Evolutionary conservation across 2,113 vertebrate genomes (phyloP).

Genomic region (Galbula dea): DNA sequence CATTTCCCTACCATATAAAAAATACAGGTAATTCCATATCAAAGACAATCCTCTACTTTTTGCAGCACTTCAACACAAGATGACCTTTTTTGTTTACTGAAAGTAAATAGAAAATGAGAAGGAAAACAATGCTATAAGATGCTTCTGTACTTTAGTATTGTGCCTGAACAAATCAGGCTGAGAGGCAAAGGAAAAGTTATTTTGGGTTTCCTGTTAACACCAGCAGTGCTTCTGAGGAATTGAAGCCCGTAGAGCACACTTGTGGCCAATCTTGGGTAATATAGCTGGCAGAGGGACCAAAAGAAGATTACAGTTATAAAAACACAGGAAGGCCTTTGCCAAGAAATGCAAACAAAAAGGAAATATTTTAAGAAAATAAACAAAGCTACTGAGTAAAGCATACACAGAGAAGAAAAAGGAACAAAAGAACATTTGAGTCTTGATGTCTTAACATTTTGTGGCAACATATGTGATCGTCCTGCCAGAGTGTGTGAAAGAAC

Average conservation of each 20-base stretch:
- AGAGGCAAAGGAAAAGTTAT: background rate
- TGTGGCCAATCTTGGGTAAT: constrained; percentile 11
- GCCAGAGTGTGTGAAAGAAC: constrained; percentile 37
- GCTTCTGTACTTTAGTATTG: background rate
- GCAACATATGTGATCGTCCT: constrained; percentile 55
- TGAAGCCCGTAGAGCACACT: constrained; percentile 24
- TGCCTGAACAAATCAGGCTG: background rate
- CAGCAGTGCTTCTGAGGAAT: background rate
- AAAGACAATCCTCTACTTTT: background rate
- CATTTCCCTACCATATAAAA: background rate
- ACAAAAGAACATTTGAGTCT: constrained; percentile 76
- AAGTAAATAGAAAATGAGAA: background rate
- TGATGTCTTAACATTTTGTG: constrained; percentile 71
- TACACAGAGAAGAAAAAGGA: constrained; percentile 64
- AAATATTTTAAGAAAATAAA: constrained; percentile 79
- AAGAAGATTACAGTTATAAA: constrained; percentile 66
- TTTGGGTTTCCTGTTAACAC: constrained; percentile 4
- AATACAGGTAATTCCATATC: background rate
- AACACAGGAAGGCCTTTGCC: constrained; percentile 39
- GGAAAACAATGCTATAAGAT: background rate
- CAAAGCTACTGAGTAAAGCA: constrained; percentile 76
- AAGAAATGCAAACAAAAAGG: constrained; percentile 76
- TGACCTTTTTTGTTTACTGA: background rate
- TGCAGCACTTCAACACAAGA: background rate
- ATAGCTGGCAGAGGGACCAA: constrained; percentile 47